These are phyloP conservation scores for Erannis defoliaria DNA, from an alignment of 2,888 invertebrate genomes.

Conservation along the genomic window DNA sequence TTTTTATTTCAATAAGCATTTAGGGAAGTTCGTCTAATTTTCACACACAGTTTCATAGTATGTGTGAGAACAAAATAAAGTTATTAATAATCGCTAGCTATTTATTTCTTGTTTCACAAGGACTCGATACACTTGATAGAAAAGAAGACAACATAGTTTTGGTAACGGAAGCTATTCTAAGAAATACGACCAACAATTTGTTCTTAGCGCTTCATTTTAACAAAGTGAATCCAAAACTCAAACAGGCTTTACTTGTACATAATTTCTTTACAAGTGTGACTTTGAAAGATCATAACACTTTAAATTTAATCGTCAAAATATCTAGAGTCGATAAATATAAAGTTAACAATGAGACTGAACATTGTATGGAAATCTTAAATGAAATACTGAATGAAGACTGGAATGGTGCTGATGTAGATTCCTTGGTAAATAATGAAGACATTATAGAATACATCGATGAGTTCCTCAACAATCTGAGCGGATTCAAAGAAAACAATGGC, in stretches of 20 bases:
- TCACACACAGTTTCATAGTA: background rate
- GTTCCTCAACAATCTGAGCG: constrained; percentile 3
- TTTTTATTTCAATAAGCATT: background rate
- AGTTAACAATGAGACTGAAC: constrained; percentile 8
- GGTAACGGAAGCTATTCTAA: background rate
- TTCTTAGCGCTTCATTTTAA: constrained; percentile 6
- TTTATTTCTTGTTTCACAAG: background rate
- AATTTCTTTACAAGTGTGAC: constrained; percentile 9
- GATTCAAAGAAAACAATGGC: constrained; percentile 6
- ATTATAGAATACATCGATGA: constrained; percentile 17
- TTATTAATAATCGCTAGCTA: background rate
- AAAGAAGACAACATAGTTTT: constrained; percentile 5
- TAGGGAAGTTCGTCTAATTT: background rate
- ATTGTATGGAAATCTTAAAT: constrained; percentile 7
- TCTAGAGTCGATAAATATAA: constrained; percentile 11
- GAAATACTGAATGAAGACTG: constrained; percentile 14
- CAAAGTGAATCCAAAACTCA: constrained; percentile 5
- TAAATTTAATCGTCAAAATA: constrained; percentile 13
- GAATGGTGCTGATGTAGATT: background rate
- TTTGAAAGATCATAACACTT: constrained; percentile 14
- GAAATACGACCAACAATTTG: constrained; percentile 7
- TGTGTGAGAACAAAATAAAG: constrained; percentile 4
- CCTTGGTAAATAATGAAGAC: constrained; percentile 2
- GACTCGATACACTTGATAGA: background rate
- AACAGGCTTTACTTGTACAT: constrained; percentile 11